Evolutionary conservation across 2,113 vertebrate genomes (phyloP).

Genomic region (Eublepharis macularius): DNA sequence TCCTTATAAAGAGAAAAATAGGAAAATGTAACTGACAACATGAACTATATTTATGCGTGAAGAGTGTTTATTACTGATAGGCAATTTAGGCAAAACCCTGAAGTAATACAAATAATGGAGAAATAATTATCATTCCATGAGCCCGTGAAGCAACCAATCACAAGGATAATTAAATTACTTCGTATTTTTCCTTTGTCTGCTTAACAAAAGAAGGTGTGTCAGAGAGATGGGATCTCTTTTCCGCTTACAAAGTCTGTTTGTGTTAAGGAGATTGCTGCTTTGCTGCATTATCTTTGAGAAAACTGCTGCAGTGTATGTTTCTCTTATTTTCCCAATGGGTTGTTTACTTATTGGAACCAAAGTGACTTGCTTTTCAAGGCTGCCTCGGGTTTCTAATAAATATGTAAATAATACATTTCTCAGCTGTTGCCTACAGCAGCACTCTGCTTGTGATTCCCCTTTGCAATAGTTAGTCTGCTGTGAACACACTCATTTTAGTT

Average conservation of each 20-base stretch:
- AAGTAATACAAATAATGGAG: slow-evolving; percentile 60
- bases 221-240: slow-evolving; percentile 36
- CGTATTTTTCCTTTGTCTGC: slow-evolving; percentile 65
- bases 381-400: slow-evolving; percentile 83
- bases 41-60: slow-evolving; percentile 57
- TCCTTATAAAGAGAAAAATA: slow-evolving; percentile 25
- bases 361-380: slow-evolving; percentile 69
- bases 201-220: slow-evolving; percentile 60
- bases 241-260: slow-evolving; percentile 61
- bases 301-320: slow-evolving; percentile 68
- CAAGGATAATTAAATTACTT: slow-evolving; percentile 77
- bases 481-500: slow-evolving; percentile 11
- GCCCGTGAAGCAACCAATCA: slow-evolving; percentile 67
- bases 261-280: slow-evolving; percentile 60
- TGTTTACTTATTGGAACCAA: slow-evolving; percentile 88
- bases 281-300: slow-evolving; percentile 57
- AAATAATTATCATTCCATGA: slow-evolving; percentile 76
- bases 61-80: slow-evolving; percentile 54
- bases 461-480: slow-evolving; percentile 45
- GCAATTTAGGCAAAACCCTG: slow-evolving; percentile 55
- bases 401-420: slow-evolving; percentile 80
- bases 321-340: slow-evolving; percentile 76
- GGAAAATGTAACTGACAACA: slow-evolving; percentile 21
- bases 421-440: slow-evolving; percentile 60
- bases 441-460: slow-evolving; percentile 27